phyloP scores from a whole-genome alignment of 1,140 invertebrate genomes.

The Procambarus clarkii region DNA sequence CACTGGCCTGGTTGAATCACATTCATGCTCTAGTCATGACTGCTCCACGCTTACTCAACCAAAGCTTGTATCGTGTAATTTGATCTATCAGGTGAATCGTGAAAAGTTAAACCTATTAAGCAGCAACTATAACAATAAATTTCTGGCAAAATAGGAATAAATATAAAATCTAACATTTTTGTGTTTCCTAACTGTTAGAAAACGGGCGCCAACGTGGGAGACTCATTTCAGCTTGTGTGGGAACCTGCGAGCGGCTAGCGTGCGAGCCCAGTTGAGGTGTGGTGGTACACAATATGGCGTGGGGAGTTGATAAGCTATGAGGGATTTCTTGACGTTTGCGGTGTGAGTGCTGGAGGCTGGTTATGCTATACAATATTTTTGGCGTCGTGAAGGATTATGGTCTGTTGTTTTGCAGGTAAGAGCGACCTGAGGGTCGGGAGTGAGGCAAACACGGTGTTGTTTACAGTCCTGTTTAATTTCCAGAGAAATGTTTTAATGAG shows the following conservation, averaged over 20 bases:
- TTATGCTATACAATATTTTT: neutral
- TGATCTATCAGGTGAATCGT: neutral
- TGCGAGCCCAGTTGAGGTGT: conserved; percentile 31
- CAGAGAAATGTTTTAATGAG: neutral
- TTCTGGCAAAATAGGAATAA: too few relatives aligned
- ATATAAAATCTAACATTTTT: too few relatives aligned
- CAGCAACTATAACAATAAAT: too few relatives aligned
- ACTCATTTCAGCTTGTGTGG: neutral
- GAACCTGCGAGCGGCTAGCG: neutral
- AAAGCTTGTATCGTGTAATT: too few relatives aligned
- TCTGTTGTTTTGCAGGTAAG: neutral
- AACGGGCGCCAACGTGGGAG: neutral
- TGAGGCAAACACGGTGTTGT: neutral
- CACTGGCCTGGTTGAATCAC: neutral
- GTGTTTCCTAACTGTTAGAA: neutral
- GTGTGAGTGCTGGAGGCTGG: neutral
- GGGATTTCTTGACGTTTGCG: neutral
- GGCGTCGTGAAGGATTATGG: neutral
- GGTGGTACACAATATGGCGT: conserved; percentile 39
- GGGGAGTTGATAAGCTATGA: neutral
- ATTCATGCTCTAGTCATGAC: neutral
- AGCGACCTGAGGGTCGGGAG: neutral
- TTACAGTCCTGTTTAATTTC: neutral
- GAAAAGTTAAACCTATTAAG: neutral
- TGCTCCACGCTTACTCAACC: neutral